Evolutionary conservation across 2,797 vertebrate species (phyloP).

Genomic region (Linurgus olivaceus): DNA sequence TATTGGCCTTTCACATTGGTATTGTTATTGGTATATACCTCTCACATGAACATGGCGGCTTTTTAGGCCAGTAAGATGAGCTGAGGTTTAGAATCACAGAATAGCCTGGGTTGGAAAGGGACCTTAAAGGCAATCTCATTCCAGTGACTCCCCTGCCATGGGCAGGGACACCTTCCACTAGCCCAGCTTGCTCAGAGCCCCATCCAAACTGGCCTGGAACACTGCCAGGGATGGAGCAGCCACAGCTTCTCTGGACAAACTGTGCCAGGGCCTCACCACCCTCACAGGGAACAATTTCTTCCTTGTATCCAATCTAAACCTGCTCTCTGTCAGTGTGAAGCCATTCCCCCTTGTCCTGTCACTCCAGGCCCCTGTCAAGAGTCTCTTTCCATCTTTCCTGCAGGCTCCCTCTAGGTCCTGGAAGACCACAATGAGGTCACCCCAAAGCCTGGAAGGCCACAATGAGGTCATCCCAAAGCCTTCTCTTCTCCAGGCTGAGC

Average conservation of each 20-base stretch:
- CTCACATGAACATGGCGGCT: neutral
- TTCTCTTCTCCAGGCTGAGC: neutral
- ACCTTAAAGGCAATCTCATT: neutral
- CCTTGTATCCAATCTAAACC: accelerated
- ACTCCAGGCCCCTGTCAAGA: neutral
- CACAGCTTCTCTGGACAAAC: accelerated
- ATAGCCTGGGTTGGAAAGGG: neutral
- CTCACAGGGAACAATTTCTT: neutral
- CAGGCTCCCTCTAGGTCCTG: neutral
- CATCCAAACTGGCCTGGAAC: accelerated
- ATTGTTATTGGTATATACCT: neutral
- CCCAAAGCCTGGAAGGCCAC: neutral
- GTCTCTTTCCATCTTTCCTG: neutral
- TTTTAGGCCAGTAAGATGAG: neutral
- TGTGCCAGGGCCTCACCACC: neutral
- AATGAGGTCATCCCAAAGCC: neutral
- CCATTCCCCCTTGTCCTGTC: neutral
- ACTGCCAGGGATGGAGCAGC: neutral
- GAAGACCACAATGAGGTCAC: neutral
- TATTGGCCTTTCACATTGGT: neutral
- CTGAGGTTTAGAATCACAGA: neutral
- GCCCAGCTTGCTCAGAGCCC: neutral
- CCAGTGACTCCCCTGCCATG: neutral
- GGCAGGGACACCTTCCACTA: neutral
- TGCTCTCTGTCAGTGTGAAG: neutral